Conservation (phyloP, 2,888 invertebrate species). For the Chymomyza procnemis region DNA sequence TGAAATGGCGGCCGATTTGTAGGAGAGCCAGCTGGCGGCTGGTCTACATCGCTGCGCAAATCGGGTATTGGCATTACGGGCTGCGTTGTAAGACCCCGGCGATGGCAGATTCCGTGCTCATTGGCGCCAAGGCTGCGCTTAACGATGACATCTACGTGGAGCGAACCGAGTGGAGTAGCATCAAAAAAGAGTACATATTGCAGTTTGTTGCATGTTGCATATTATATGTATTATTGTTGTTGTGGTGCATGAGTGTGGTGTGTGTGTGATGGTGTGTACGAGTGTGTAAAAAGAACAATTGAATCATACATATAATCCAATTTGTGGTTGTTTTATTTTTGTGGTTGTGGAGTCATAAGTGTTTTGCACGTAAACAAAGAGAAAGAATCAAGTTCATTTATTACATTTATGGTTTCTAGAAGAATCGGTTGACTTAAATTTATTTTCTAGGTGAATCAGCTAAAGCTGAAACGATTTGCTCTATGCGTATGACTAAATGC, state of each 20-base stretch:
- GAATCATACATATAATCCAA: not conserved
- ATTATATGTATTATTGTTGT: conserved; percentile 5
- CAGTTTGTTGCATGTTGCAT: conserved; percentile 19
- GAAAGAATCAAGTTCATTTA: conserved; percentile 48
- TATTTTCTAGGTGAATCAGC: conserved; percentile 14
- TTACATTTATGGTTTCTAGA: not conserved
- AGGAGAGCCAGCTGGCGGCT: conserved; percentile 76
- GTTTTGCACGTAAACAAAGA: conserved; percentile 60
- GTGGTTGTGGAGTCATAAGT: conserved; percentile 31
- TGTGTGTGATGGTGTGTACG: conserved; percentile 36
- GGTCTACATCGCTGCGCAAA: conserved; percentile 82
- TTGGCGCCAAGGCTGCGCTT: conserved; percentile 81
- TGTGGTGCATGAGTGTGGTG: conserved; percentile 17
- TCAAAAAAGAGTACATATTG: not conserved
- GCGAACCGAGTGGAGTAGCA: not conserved
- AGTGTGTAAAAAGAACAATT: conserved; percentile 24
- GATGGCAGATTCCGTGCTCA: conserved; percentile 91
- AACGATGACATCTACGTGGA: conserved; percentile 69
- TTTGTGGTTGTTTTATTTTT: conserved; percentile 16
- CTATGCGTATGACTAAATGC: not conserved
- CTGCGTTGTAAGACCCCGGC: conserved; percentile 90
- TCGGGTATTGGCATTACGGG: conserved; percentile 91
- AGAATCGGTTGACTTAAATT: not conserved
- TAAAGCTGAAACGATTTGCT: conserved; percentile 21
- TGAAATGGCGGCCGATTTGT: conserved; percentile 78